phyloP scores from a whole-genome alignment of 2,113 vertebrate species.

The Camelus dromedarius region DNA sequence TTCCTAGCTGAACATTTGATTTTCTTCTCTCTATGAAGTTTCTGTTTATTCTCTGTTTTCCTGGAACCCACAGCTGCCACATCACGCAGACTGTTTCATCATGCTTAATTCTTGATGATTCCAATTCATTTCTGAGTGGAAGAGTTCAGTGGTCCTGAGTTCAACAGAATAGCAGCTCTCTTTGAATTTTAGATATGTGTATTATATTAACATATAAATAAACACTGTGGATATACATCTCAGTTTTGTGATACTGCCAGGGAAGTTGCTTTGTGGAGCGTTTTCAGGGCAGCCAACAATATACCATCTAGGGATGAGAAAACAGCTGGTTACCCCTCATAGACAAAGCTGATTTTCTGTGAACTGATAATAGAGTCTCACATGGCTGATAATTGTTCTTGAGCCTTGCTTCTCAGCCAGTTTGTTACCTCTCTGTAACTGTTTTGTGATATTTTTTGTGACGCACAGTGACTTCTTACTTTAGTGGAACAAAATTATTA shows the following conservation, averaged over 20 bases:
- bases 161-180: background rate
- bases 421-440: slow-evolving; percentile 30
- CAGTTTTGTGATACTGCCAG: background rate
- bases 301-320: background rate
- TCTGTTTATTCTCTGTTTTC: background rate
- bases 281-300: slow-evolving; percentile 4
- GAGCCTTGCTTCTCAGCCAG: slow-evolving; percentile 15
- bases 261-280: background rate
- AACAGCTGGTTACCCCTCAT: background rate
- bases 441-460: slow-evolving; percentile 60
- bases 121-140: background rate
- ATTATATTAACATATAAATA: background rate
- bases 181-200: background rate
- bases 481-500: slow-evolving; percentile 61
- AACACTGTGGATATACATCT: background rate
- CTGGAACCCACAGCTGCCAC: background rate
- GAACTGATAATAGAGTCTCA: slow-evolving; percentile 50
- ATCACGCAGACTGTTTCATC: background rate
- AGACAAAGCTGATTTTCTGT: slow-evolving; percentile 36
- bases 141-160: background rate
- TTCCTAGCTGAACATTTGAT: background rate
- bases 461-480: slow-evolving; percentile 14
- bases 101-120: background rate
- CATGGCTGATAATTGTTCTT: background rate
- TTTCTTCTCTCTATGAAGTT: background rate